Percentiles rank a stretch among this genome's conserved stretches.
Evolutionary conservation across 2,113 vertebrate species (phyloP).

Genomic region (Pachycephala philippinensis): DNA sequence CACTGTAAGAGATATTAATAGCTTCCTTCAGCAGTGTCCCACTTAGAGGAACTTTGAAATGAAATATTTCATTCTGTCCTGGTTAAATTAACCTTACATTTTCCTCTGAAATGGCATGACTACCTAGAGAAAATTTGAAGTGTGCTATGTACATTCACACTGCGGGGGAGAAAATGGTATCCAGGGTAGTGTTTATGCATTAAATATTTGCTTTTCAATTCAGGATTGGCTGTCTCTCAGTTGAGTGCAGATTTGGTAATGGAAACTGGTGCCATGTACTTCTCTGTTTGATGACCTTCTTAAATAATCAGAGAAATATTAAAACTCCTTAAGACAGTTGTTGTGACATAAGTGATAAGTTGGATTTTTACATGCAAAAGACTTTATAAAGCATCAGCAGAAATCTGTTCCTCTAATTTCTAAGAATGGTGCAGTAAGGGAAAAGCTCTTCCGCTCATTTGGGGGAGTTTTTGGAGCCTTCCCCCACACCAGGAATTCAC

Average conservation of each 20-base stretch:
- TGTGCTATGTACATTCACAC: not conserved
- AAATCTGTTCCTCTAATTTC: not conserved
- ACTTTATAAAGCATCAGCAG: not conserved
- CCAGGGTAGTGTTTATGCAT: slow-evolving; percentile 1
- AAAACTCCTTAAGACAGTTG: not conserved
- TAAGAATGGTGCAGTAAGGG: not conserved
- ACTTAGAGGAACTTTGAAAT: slow-evolving; percentile 13
- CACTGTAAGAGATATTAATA: not conserved
- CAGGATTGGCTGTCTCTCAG: slow-evolving; percentile 14
- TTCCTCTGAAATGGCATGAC: slow-evolving; percentile 20
- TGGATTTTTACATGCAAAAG: not conserved
- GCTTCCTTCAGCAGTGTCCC: slow-evolving; percentile 28
- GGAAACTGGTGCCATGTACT: not conserved
- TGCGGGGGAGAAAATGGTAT: not conserved
- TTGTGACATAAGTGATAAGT: not conserved
- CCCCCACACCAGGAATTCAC: not conserved
- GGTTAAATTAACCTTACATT: slow-evolving; percentile 48
- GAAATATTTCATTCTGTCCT: slow-evolving; percentile 1
- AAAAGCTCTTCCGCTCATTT: not conserved
- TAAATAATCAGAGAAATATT: not conserved
- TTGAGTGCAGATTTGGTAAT: not conserved
- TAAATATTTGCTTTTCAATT: slow-evolving; percentile 44
- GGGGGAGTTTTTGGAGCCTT: not conserved
- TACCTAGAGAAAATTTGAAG: not conserved
- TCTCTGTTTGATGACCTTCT: not conserved